A percentile compares a stretch with the other conserved stretches of the same genome.
These are phyloP conservation scores for Pantherophis guttatus DNA, from an alignment of 2,113 vertebrate species.

Conservation along the genomic window DNA sequence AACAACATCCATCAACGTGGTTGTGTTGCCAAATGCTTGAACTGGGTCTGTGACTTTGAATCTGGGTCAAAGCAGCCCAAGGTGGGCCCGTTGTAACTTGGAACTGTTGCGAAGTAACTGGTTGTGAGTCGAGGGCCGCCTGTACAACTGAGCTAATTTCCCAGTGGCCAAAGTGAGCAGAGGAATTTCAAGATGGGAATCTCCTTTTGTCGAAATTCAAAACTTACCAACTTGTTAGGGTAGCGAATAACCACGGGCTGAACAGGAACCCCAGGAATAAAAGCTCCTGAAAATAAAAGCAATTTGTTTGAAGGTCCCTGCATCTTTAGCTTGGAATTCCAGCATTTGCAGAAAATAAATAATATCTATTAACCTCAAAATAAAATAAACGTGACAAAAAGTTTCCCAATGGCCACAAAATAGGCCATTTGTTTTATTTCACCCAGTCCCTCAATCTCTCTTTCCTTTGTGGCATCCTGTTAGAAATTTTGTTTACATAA, in stretches of 20 bases:
- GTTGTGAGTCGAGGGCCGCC: not conserved
- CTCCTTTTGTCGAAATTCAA: not conserved
- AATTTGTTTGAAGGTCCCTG: not conserved
- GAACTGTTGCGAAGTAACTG: not conserved
- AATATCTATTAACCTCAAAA: not conserved
- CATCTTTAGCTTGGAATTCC: not conserved
- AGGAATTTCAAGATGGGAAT: not conserved
- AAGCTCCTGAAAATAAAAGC: conserved; percentile 79
- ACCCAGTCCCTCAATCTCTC: not conserved
- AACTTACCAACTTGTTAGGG: conserved; percentile 87
- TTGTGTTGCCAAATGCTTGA: not conserved
- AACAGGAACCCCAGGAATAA: conserved; percentile 88
- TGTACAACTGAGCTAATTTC: not conserved
- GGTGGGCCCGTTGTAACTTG: not conserved
- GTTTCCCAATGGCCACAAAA: not conserved
- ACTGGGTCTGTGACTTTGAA: too few relatives aligned
- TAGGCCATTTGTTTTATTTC: not conserved
- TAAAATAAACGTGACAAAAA: not conserved
- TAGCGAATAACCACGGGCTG: conserved; percentile 92
- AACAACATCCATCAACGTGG: not conserved
- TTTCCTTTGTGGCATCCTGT: not conserved
- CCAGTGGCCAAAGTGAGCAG: not conserved
- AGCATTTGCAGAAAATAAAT: not conserved
- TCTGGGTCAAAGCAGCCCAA: not conserved
- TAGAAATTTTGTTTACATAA: not conserved